Base-by-base conservation (phyloP, 2,797 vertebrate species). In the Sebastes oblongus region DNA sequence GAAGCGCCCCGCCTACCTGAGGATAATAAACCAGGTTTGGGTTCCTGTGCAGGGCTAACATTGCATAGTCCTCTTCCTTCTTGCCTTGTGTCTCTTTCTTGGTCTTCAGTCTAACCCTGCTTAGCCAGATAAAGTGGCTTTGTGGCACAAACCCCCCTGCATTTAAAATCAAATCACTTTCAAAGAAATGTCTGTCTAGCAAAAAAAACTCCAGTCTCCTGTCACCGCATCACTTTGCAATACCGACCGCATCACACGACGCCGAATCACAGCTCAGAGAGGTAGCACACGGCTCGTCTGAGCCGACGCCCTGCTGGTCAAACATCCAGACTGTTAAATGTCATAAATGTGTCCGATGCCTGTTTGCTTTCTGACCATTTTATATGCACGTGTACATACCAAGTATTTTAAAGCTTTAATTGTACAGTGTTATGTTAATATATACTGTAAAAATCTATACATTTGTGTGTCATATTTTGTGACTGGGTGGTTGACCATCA, bases 391-490 rank as follows among this genome's bases (percentile, higher is more conserved):
- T 89, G 80, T 83, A 85, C 72, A 88, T 87, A 90, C 30, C 62
- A 66, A 82, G 72, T 72, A 85, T 84, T 86, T 88, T 78, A 89
- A 84, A 87, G 80, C 85, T 86, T 87, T 82, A 83, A 76, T 70
- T 92, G 89, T 91, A 88, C 86, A 91, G 82, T 89, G 89, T 81
- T 73, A 80, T 86, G 81, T 84, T 86, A 67, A 72, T 87, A 69
- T 89, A 81, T 78, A 81, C 56, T 92, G 90, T 92, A 90, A 92
- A 93, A 90, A 92, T 89, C 70, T 76, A 80, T 83, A 81, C 92
- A 87, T 86, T 20, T 77, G 34, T 86, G 71, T 88, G 72, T 86
- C 3, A 8, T 80, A 36, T 79, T 88, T 89, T 87, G 69, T 86
- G 27, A 73, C 2, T 50, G 66, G 54, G 32, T 59, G 16, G 10